Evolutionary conservation across 1,140 invertebrate species (phyloP), one percentile per base, ranked within the genome.

Genomic region (Latrodectus geometricus): DNA sequence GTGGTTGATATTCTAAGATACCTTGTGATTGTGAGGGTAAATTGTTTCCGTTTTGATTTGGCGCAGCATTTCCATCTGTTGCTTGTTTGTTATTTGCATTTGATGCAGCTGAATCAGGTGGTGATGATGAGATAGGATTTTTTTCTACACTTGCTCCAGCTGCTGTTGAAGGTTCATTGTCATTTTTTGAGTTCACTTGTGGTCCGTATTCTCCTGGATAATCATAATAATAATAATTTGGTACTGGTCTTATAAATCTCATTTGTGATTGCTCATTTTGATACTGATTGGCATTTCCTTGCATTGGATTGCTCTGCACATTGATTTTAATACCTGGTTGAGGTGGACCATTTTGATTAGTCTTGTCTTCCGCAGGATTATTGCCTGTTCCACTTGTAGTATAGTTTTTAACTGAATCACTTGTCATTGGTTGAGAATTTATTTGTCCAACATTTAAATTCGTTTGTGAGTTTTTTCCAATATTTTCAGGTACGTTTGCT

Each of bases 371-470:
- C 4, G 35, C 17, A 20, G 17, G 4, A 52, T n/a, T 8, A 17
- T 73, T 73, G 20, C 15, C 48, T 49, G 48, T 50, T 50, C 15
- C 70, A 73, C 20, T 49, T 15, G 70, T 35, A n/a, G 4, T 7
- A 73, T 20, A 14, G 50, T 73, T 73, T 23, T 8, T 11, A 35
- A 35, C 35, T 35, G 35, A 35, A 35, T 35, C 35, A 35, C 35
- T 35, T 35, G 2, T 35, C 1, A 35, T 35, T 35, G 35, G 1
- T 35, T 1, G 35, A 35, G n/a, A n/a, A n/a, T n/a, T n/a, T n/a
- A n/a, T n/a, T n/a, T n/a, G n/a, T n/a, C n/a, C n/a, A n/a, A 14
- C 72, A 74, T 74, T 74, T 74, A 35, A 35, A n/a, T 74, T 69
- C 9, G n/a, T 69, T 69, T 9, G 8, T 69, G 66, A 69, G 7